Conservation (phyloP, 2,113 vertebrate species). For the Cavia aperea region DNA sequence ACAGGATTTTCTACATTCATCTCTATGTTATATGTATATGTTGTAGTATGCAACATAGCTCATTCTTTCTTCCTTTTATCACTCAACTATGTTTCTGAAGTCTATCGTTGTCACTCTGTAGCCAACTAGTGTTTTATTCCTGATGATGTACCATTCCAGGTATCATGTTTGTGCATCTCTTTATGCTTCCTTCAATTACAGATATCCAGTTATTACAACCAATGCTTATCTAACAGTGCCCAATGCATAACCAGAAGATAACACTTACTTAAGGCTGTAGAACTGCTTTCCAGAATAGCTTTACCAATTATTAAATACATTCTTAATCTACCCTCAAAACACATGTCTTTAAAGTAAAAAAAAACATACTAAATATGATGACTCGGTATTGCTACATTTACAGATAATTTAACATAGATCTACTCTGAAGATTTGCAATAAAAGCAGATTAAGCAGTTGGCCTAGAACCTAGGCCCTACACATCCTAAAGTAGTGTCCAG, state of each 20-base stretch:
- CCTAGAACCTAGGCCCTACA: background rate
- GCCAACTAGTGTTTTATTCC: background rate
- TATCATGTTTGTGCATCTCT: background rate
- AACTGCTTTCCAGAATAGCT: background rate
- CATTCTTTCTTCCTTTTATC: background rate
- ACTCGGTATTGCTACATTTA: conserved; percentile 4
- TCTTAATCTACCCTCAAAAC: conserved; percentile 38
- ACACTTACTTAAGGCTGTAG: background rate
- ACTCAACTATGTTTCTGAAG: background rate
- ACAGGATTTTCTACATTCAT: background rate
- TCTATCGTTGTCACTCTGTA: background rate
- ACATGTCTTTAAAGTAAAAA: conserved; percentile 26
- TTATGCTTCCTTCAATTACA: background rate
- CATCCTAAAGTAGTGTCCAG: background rate
- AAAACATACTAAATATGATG: conserved; percentile 23
- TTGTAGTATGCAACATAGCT: background rate
- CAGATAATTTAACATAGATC: conserved; percentile 14
- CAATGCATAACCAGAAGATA: background rate
- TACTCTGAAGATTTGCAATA: conserved; percentile 4
- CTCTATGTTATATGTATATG: background rate
- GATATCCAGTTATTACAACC: background rate
- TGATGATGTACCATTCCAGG: background rate
- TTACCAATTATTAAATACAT: background rate
- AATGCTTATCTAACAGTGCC: background rate
- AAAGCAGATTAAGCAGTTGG: conserved; percentile 11